phyloP scores from a whole-genome alignment of 2,113 vertebrate species.

The Aix galericulata region DNA sequence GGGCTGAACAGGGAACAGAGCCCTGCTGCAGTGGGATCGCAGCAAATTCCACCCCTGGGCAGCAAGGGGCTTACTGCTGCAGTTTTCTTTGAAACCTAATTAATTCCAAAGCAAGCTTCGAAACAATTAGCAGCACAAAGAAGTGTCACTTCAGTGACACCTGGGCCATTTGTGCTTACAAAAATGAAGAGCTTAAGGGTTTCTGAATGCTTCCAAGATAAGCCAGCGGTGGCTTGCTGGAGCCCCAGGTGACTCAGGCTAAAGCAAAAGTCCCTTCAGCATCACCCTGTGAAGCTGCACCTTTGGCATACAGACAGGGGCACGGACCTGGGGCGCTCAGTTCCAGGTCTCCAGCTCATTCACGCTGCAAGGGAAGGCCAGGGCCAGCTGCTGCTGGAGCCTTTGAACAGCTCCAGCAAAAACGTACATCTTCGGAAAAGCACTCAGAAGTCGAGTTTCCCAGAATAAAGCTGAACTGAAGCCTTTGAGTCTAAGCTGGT shows the following conservation, averaged over 20 bases:
- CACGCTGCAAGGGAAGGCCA: accelerated
- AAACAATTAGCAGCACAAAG: background rate
- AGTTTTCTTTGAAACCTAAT: background rate
- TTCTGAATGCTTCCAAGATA: background rate
- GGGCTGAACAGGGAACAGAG: background rate
- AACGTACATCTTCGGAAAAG: background rate
- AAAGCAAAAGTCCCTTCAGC: background rate
- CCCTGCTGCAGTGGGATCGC: background rate
- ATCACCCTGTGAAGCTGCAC: accelerated
- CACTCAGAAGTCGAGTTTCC: accelerated
- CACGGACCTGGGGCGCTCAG: accelerated
- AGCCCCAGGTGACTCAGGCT: background rate
- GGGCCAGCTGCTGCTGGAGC: background rate
- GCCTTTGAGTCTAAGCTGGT: background rate
- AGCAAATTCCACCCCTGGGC: background rate
- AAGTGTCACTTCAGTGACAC: background rate
- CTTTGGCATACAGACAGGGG: background rate
- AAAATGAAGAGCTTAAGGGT: background rate
- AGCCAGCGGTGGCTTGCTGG: accelerated
- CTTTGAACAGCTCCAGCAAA: accelerated
- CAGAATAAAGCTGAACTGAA: background rate
- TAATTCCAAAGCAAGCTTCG: background rate
- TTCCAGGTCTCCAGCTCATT: accelerated
- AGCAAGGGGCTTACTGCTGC: background rate
- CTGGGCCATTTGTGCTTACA: background rate